Percentiles rank a stretch among this genome's conserved stretches.
phyloP scores from a whole-genome alignment of 1,140 invertebrate species.

The Drosophila micromelanica region DNA sequence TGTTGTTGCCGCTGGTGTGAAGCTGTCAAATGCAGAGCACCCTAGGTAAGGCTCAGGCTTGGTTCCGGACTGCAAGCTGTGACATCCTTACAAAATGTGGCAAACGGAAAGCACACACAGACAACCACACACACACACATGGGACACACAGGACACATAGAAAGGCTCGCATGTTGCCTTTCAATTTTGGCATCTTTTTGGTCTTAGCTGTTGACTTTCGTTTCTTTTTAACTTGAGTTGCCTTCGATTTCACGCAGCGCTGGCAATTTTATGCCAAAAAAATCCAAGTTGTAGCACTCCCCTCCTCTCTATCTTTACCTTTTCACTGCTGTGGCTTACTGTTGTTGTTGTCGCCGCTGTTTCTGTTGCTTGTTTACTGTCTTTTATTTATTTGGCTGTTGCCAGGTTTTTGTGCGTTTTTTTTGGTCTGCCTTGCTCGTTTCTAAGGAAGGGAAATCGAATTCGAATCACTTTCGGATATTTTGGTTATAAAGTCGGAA shows the following conservation, averaged over 20 bases:
- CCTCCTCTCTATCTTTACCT: background rate
- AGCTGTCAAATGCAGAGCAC: constrained; percentile 76
- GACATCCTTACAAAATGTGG: constrained; percentile 73
- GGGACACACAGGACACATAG: constrained; percentile 18
- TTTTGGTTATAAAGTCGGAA: constrained; percentile 83
- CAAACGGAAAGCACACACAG: constrained; percentile 48
- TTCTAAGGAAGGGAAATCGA: constrained; percentile 75
- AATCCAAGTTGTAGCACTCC: constrained; percentile 28
- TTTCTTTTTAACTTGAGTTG: constrained; percentile 68
- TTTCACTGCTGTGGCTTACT: constrained; percentile 31
- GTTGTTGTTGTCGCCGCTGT: constrained; percentile 49
- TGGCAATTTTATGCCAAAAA: constrained; percentile 70
- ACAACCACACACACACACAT: constrained; percentile 12
- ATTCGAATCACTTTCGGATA: constrained; percentile 84
- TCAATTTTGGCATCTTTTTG: constrained; percentile 75
- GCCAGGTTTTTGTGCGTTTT: constrained; percentile 4
- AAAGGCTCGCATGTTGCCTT: constrained; percentile 64
- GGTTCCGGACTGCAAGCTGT: constrained; percentile 69
- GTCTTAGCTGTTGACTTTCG: constrained; percentile 76
- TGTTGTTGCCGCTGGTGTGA: constrained; percentile 61
- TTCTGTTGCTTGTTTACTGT: constrained; percentile 60
- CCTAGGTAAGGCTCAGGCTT: constrained; percentile 48
- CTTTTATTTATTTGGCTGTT: constrained; percentile 75
- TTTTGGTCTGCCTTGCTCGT: background rate
- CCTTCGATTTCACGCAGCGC: constrained; percentile 80